These are phyloP conservation scores for Scleropages formosus DNA, from an alignment of 2,797 vertebrate species.

Conservation along the genomic window DNA sequence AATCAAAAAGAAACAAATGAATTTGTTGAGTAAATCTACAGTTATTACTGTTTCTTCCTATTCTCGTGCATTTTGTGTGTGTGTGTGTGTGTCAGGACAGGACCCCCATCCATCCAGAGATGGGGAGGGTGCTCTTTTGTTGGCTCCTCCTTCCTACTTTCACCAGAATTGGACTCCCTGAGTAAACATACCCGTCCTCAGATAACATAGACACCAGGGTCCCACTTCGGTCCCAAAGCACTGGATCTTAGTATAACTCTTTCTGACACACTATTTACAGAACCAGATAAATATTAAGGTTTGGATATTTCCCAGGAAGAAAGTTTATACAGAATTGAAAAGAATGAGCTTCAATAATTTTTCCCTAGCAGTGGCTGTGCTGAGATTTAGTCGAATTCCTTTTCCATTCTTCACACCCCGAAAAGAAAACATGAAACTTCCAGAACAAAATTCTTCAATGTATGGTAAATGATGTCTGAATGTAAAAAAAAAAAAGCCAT, in stretches of 20 bases:
- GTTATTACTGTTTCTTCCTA: not conserved
- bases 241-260: not conserved
- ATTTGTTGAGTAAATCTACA: not conserved
- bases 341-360: not conserved
- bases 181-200: constrained; percentile 16
- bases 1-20: not conserved
- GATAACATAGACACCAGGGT: constrained; percentile 8
- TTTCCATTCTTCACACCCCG: not conserved
- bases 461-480: not conserved
- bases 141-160: not conserved
- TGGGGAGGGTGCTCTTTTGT: not conserved
- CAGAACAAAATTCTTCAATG: not conserved
- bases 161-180: constrained; percentile 11
- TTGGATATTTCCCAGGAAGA: constrained; percentile 4
- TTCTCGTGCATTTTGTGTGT: not conserved
- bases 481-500: not conserved
- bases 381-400: not conserved
- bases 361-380: not conserved
- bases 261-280: constrained; percentile 25
- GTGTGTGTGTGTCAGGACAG: not conserved
- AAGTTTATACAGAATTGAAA: constrained; percentile 1
- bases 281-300: constrained; percentile 24
- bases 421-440: not conserved
- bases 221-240: not conserved
- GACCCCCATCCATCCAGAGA: too few relatives aligned